Conservation (phyloP, 2,113 vertebrate species). For the Spheniscus mendiculus region DNA sequence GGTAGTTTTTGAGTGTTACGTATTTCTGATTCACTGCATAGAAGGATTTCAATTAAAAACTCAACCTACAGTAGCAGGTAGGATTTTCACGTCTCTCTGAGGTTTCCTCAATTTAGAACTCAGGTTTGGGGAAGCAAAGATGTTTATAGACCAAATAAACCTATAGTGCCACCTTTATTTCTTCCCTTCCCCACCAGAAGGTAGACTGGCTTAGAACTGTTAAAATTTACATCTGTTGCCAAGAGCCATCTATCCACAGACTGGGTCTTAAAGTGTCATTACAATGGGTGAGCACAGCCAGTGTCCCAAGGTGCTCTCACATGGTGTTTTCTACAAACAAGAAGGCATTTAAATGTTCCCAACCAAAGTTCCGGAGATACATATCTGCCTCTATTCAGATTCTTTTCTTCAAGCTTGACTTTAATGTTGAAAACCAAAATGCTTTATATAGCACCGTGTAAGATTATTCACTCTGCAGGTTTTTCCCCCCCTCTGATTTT, state of each 20-base stretch:
- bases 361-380: background rate
- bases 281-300: background rate
- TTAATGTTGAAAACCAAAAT: background rate
- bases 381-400: background rate
- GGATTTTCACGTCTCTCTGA: background rate
- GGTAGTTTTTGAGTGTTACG: fast-evolving
- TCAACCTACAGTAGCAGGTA: background rate
- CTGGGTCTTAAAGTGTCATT: background rate
- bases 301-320: background rate
- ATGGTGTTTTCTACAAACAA: background rate
- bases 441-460: background rate
- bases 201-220: background rate
- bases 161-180: background rate
- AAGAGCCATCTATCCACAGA: background rate
- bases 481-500: background rate
- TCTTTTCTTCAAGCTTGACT: background rate
- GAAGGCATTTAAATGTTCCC: background rate
- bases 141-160: background rate
- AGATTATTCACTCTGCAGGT: background rate
- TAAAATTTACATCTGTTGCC: background rate
- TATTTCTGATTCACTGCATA: background rate
- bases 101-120: background rate
- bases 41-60: background rate
- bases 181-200: background rate
- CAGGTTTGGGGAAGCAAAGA: background rate